phyloP scores from a whole-genome alignment of 2,797 vertebrate species.

The Echeneis naucrates region DNA sequence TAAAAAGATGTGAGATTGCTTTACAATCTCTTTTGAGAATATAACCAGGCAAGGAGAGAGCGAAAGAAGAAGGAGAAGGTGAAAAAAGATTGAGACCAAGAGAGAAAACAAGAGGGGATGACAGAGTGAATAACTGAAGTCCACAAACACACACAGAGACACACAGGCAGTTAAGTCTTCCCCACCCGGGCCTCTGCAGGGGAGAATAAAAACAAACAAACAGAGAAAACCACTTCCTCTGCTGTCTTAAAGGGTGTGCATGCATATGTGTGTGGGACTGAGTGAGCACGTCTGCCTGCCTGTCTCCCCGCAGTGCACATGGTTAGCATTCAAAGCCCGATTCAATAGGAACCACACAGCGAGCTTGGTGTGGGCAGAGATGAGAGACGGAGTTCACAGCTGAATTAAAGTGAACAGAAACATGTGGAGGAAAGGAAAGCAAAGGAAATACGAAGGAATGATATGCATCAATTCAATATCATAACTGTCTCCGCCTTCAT shows the following conservation, averaged over 20 bases:
- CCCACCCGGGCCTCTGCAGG: slow-evolving; percentile 61
- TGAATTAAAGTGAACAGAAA: slow-evolving; percentile 69
- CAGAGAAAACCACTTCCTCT: slow-evolving; percentile 77
- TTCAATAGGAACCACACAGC: slow-evolving; percentile 78
- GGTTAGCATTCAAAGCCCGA: slow-evolving; percentile 76
- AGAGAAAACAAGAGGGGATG: slow-evolving; percentile 13
- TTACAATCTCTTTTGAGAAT: neutral
- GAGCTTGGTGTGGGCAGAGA: slow-evolving; percentile 65
- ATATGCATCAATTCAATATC: neutral
- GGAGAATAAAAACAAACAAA: slow-evolving; percentile 53
- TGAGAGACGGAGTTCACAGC: slow-evolving; percentile 64
- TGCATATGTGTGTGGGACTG: slow-evolving; percentile 34
- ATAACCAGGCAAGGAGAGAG: neutral
- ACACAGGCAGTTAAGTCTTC: slow-evolving; percentile 48
- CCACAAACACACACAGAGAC: slow-evolving; percentile 39
- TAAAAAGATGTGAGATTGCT: neutral
- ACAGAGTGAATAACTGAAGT: slow-evolving; percentile 45
- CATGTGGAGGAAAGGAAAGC: slow-evolving; percentile 50
- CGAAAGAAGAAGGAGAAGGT: neutral
- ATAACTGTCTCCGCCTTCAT: neutral
- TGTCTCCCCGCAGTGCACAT: slow-evolving; percentile 73
- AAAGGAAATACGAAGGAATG: neutral
- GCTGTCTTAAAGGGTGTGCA: slow-evolving; percentile 43
- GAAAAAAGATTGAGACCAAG: neutral
- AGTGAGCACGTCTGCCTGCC: slow-evolving; percentile 58